Evolutionary conservation across 2,113 vertebrate species (phyloP).

Genomic region (Cephalopterus ornatus): DNA sequence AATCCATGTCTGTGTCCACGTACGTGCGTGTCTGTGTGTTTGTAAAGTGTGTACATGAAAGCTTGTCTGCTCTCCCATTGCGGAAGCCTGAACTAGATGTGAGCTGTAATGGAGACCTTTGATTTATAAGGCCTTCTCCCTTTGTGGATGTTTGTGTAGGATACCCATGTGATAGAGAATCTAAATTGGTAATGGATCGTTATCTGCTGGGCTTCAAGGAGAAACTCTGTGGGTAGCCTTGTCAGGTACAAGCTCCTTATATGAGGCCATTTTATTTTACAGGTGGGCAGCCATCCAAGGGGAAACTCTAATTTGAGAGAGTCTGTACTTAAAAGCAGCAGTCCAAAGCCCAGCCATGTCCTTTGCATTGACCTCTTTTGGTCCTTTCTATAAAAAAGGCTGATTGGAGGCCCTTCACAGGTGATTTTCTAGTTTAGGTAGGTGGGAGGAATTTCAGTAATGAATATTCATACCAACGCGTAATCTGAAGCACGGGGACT

Average conservation of each 20-base stretch:
- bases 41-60: neutral
- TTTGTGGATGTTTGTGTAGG: neutral
- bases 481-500: no score
- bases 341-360: neutral
- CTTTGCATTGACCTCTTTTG: neutral
- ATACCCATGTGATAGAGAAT: neutral
- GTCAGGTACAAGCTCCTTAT: neutral
- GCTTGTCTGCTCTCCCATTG: neutral
- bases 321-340: neutral
- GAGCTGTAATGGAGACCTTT: neutral
- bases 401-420: neutral
- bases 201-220: neutral
- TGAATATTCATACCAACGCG: no score
- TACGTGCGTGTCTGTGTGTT: neutral
- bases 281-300: neutral
- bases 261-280: neutral
- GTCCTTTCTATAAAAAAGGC: neutral
- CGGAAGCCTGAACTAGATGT: neutral
- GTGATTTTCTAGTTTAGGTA: no score
- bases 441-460: no score
- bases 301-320: neutral
- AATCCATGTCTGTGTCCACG: neutral
- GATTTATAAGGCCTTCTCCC: neutral
- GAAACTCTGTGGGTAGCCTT: neutral
- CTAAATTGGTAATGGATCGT: conserved; percentile 7